These are phyloP conservation scores for Heliothis virescens DNA, from an alignment of 1,140 invertebrate species.

Conservation along the genomic window DNA sequence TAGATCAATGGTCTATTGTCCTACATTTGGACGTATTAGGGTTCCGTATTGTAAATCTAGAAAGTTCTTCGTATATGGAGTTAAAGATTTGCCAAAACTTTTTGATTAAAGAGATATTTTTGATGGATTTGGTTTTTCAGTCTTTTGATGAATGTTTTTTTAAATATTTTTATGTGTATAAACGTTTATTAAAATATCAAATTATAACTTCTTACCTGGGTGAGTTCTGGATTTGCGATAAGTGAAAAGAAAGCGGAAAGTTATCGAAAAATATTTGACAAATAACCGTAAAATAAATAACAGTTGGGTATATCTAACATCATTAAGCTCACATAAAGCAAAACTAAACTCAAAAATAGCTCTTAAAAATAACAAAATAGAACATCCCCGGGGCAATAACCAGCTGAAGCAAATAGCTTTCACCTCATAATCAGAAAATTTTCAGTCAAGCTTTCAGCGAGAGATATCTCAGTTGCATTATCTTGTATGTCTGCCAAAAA, in stretches of 20 bases:
- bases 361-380: not conserved
- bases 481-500: conserved; percentile 30
- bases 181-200: too few relatives aligned
- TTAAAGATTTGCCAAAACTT: not conserved
- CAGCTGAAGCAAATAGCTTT: not conserved
- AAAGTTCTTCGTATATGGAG: not conserved
- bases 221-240: too few relatives aligned
- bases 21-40: conserved; percentile 33
- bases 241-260: too few relatives aligned
- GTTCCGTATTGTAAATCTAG: not conserved
- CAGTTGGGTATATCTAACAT: too few relatives aligned
- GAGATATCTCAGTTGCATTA: conserved; percentile 12
- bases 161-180: too few relatives aligned
- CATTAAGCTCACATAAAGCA: too few relatives aligned
- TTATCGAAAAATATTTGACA: too few relatives aligned
- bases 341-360: not conserved
- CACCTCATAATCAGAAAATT: not conserved
- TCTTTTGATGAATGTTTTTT: too few relatives aligned
- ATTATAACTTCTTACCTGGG: too few relatives aligned
- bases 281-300: too few relatives aligned
- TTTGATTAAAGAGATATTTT: too few relatives aligned
- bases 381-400: not conserved
- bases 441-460: not conserved
- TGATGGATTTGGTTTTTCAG: too few relatives aligned
- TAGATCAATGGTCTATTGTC: conserved; percentile 44